Base-by-base conservation (phyloP, 2,888 invertebrate species). In the Xanthorhoe spadicearia region DNA sequence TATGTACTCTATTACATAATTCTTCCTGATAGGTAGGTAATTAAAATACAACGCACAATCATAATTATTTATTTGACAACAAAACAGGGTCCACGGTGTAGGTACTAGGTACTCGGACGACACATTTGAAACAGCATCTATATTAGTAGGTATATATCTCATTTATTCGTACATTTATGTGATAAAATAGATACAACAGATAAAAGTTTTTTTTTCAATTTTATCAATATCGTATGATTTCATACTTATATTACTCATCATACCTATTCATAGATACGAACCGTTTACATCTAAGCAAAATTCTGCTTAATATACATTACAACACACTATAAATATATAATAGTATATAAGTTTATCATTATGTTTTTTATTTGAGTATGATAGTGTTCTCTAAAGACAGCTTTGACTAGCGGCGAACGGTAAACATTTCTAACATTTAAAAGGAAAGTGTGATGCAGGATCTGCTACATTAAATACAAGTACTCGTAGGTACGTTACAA, bases 31-130 rank as follows among this genome's bases (percentile, higher is more conserved):
- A 23, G 6, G 7, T 35, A 38, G 35, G 38, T 43, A n/a, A 64
- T 35, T 32, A 67, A 71, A 76, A 68, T 71, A 70, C 48, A 70
- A 73, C 62, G 57, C 66, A 81, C 79, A 80, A 75, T 86, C 77
- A 85, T 83, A 80, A 76, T 84, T 77, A 76, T 83, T 90, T 89
- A 87, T 89, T 89, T 89, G 79, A 86, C 85, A 90, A 90, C 89
- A 88, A 79, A 89, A 89, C 87, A 83, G 80, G 83, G 82, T 79
- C 76, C 81, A 78, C 79, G 74, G 77, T 73, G 75, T 70, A 70
- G 72, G 76, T 78, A 79, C 79, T 77, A 74, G 70, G 78, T 78
- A 80, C 78, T 46, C 66, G 56, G 66, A 64, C 69, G 70, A 70
- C 72, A 71, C 69, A 66, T 64, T 64, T 61, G 38, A 66, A 58